A percentile compares a stretch with the other conserved stretches of the same genome.
These are phyloP conservation scores for Labeo catla DNA, from an alignment of 2,113 vertebrate species.

Conservation along the genomic window DNA sequence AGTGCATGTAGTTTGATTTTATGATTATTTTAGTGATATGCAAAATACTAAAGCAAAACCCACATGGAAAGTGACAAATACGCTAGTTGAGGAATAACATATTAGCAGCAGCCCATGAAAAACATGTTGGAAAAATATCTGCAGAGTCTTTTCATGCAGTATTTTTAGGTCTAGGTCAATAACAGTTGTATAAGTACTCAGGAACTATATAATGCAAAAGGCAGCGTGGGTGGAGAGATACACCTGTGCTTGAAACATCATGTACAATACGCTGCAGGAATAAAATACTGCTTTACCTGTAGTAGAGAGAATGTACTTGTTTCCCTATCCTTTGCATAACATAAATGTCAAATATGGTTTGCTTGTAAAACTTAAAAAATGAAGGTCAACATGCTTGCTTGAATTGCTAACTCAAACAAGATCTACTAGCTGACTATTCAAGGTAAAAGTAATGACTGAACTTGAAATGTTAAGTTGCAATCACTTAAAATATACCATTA, in stretches of 20 bases:
- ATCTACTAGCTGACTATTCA: background rate
- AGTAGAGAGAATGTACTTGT: background rate
- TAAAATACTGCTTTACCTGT: background rate
- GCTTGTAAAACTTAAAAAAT: background rate
- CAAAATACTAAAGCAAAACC: background rate
- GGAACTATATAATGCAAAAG: constrained; percentile 2
- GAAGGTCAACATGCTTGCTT: background rate
- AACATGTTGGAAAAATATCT: background rate
- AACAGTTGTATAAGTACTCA: constrained; percentile 12
- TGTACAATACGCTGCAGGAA: background rate
- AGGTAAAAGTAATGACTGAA: background rate
- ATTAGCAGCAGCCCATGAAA: constrained; percentile 36
- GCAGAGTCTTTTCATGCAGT: background rate
- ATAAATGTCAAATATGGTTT: background rate
- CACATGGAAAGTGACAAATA: background rate
- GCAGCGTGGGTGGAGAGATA: constrained; percentile 16
- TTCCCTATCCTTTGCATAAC: background rate
- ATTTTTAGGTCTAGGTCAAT: constrained; percentile 13
- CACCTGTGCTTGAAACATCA: constrained; percentile 10
- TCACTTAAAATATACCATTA: background rate
- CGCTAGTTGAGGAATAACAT: background rate
- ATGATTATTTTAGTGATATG: background rate
- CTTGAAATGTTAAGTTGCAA: background rate
- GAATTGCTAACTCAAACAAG: too few species aligned
- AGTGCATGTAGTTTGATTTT: background rate